Conservation (phyloP, 1,140 invertebrate genomes). For the Triops longicaudatus region DNA sequence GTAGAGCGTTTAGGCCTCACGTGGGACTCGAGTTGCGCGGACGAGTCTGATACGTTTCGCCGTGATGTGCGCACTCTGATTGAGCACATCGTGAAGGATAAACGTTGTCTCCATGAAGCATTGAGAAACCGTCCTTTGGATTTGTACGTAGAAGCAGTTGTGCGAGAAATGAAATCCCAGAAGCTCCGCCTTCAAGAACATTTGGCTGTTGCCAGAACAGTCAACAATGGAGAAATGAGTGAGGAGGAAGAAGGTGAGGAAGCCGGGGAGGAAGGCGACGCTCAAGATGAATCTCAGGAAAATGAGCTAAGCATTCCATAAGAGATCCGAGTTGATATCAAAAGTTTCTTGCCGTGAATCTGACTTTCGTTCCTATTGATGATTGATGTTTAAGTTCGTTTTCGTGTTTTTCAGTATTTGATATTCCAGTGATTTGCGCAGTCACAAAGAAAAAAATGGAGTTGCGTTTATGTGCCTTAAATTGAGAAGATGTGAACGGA, state of each 20-base stretch:
- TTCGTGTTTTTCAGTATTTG: background rate
- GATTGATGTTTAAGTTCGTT: background rate
- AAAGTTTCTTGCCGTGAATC: background rate
- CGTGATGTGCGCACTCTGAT: background rate
- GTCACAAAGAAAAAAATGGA: background rate
- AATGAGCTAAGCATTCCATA: background rate
- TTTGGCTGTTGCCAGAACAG: background rate
- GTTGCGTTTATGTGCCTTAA: conserved; percentile 4
- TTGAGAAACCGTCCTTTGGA: conserved; percentile 11
- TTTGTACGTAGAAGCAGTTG: background rate
- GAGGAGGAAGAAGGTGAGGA: background rate
- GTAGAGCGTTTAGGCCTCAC: background rate
- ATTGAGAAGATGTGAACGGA: background rate
- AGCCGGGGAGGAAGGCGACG: background rate
- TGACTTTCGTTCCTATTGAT: background rate
- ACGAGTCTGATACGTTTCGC: background rate
- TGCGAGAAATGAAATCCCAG: background rate
- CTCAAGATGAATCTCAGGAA: conserved; percentile 5
- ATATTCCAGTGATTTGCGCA: background rate
- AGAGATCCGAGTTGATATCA: background rate
- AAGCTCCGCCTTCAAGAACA: background rate
- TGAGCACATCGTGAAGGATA: background rate
- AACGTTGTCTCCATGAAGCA: background rate
- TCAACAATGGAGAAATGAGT: background rate
- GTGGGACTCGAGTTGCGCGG: background rate